Evolutionary conservation across 1,140 invertebrate genomes (phyloP).

Genomic region (Aporrectodea caliginosa): DNA sequence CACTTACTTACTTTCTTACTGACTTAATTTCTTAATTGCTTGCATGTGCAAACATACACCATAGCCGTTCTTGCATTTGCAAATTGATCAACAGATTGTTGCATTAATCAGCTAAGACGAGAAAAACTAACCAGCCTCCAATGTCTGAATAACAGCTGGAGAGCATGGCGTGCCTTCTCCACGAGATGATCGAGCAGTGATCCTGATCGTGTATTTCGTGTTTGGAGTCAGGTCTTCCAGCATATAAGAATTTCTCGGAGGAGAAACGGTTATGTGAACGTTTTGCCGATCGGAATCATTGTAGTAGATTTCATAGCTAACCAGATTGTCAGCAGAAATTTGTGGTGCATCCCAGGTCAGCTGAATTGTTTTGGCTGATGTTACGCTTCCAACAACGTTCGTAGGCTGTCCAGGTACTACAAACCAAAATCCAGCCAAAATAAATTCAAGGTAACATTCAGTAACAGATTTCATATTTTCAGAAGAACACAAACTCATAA

Average conservation of each 20-base stretch:
- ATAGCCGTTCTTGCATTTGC: too few species aligned
- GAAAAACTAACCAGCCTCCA: background rate
- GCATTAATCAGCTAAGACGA: too few species aligned
- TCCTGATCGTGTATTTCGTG: slow-evolving; percentile 91
- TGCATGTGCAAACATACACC: too few species aligned
- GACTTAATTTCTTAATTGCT: too few species aligned
- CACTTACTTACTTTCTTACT: too few species aligned
- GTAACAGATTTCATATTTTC: too few species aligned
- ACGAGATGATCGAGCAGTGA: slow-evolving; percentile 82
- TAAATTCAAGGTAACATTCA: too few species aligned
- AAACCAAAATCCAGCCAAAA: too few species aligned
- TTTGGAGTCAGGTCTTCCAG: slow-evolving; percentile 86
- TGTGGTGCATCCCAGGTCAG: slow-evolving; percentile 85
- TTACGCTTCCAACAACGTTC: slow-evolving; percentile 69
- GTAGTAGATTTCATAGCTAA: slow-evolving; percentile 93
- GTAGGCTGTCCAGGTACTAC: slow-evolving; percentile 86
- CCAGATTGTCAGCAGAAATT: slow-evolving; percentile 48
- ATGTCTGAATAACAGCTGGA: slow-evolving; percentile 72
- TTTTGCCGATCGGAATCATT: slow-evolving; percentile 48
- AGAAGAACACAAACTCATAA: too few species aligned
- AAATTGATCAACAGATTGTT: too few species aligned
- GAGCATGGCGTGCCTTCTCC: slow-evolving; percentile 92
- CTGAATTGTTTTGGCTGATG: slow-evolving; percentile 64
- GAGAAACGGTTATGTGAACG: background rate
- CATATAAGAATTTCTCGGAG: slow-evolving; percentile 57